Evolutionary conservation across 2,888 invertebrate species (phyloP), one percentile per base, ranked within the genome.

Genomic region (Schizotus pectinicornis): DNA sequence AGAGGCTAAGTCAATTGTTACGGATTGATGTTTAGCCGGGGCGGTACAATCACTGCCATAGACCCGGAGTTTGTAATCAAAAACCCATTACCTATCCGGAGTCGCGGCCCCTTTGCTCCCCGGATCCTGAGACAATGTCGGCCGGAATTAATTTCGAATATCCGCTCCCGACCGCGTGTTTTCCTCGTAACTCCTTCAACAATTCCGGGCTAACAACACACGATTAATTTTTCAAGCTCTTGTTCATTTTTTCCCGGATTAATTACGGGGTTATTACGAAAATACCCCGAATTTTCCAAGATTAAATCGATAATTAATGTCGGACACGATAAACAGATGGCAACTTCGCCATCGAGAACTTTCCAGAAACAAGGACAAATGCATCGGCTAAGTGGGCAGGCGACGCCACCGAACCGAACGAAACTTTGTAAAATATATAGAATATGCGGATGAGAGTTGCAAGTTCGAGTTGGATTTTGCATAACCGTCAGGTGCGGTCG

Each of bases 31-130:
- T 67, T 67, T 63, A 63, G 62, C 61, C 55, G 58, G 61, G 56
- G 64, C 56, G 57, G 59, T 64, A 67, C 69, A 70, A 70, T 70
- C 70, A 64, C 61, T 57, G 62, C 63, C 59, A 46, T 46, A 30
- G 67, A 22, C 65, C 66, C 62, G 64, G 64, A 69, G 68, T 67
- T 65, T 62, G 74, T 74, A 76, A 76, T 76, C 74, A 75, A 75
- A 76, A 76, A 74, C 73, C 74, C 74, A 74, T 76, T 76, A 74
- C 73, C 69, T 65, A 66, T 62, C 65, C 64, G 57, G 47, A 46
- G 42, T 52, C 48, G 12, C 43, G 35, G 46, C 59, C 49, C 52
- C 42, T 34, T 56, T 36, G 43, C 57, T 37, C 50, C 51, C 49
- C 57, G 54, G 39, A 46, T 53, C 51, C 54, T 48, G 63, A 63